These are phyloP conservation scores for Pteromalus puparum DNA, from an alignment of 1,140 invertebrate genomes.

Conservation along the genomic window DNA sequence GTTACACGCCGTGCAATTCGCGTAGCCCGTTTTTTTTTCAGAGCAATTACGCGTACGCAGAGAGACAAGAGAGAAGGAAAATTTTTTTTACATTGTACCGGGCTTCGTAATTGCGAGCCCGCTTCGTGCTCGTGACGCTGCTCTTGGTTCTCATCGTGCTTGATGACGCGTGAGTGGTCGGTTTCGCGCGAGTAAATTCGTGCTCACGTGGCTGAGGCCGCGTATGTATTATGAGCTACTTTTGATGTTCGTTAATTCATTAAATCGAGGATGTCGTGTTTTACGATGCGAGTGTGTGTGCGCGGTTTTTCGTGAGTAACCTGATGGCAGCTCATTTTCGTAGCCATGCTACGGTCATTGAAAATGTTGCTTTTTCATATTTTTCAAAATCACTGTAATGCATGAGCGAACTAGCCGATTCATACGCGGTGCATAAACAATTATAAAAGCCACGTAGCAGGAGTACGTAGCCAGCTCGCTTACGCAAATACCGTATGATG, in stretches of 20 bases:
- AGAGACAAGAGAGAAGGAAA: slow-evolving; percentile 26
- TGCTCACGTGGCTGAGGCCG: neutral
- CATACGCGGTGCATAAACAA: neutral
- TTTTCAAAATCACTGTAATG: neutral
- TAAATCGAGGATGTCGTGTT: neutral
- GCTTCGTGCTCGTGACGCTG: slow-evolving; percentile 6
- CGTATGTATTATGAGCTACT: slow-evolving; percentile 57
- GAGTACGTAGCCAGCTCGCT: slow-evolving; percentile 15
- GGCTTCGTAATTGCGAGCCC: slow-evolving; percentile 24
- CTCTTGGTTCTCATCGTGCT: neutral
- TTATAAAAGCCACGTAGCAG: slow-evolving; percentile 50
- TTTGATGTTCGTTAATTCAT: slow-evolving; percentile 36
- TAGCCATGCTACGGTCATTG: no score
- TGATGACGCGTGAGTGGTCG: slow-evolving; percentile 25
- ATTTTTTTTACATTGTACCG: slow-evolving; percentile 7
- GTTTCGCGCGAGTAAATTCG: slow-evolving; percentile 27
- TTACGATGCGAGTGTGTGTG: neutral
- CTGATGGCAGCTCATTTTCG: neutral
- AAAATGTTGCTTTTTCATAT: no score
- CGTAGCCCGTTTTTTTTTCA: slow-evolving; percentile 18
- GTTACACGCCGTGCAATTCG: neutral
- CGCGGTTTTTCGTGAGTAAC: neutral
- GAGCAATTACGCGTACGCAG: slow-evolving; percentile 15
- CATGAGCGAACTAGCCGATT: neutral
- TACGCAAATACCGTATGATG: slow-evolving; percentile 55